Evolutionary conservation across 2,888 invertebrate genomes (phyloP).

Genomic region (Caenorhabditis sp.): DNA sequence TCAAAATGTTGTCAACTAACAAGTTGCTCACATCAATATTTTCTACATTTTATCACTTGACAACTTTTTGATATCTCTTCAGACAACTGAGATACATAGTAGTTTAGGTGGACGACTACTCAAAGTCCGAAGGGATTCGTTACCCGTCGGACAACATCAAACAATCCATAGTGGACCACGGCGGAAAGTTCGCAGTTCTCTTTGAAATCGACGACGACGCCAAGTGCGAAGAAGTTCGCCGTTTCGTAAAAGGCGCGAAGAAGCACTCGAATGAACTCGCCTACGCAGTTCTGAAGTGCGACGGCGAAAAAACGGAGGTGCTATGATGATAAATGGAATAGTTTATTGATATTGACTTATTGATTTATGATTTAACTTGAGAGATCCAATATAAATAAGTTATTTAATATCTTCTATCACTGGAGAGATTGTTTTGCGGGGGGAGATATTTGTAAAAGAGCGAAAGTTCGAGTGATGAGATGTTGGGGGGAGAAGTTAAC

Average conservation of each 20-base stretch:
- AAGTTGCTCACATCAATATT: no score
- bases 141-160: constrained; percentile 51
- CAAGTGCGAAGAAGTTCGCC: constrained; percentile 38
- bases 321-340: no score
- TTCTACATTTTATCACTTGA: no score
- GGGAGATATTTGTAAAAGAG: background rate
- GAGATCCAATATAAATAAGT: no score
- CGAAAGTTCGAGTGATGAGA: background rate
- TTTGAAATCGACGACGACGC: constrained; percentile 42
- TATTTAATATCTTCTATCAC: no score
- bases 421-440: no score
- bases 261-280: constrained; percentile 43
- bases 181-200: constrained; percentile 45
- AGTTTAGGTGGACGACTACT: constrained; percentile 49
- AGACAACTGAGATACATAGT: no score
- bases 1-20: no score
- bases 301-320: constrained; percentile 31
- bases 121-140: constrained; percentile 25
- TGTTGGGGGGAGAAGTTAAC: constrained; percentile 3
- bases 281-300: constrained; percentile 40
- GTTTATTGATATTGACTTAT: no score
- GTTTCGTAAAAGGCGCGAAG: constrained; percentile 47
- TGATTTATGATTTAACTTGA: no score
- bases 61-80: no score
- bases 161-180: constrained; percentile 42